A percentile compares a stretch with the other conserved stretches of the same genome.
Evolutionary conservation across 2,113 vertebrate genomes (phyloP).

Genomic region (Cacatua alba): DNA sequence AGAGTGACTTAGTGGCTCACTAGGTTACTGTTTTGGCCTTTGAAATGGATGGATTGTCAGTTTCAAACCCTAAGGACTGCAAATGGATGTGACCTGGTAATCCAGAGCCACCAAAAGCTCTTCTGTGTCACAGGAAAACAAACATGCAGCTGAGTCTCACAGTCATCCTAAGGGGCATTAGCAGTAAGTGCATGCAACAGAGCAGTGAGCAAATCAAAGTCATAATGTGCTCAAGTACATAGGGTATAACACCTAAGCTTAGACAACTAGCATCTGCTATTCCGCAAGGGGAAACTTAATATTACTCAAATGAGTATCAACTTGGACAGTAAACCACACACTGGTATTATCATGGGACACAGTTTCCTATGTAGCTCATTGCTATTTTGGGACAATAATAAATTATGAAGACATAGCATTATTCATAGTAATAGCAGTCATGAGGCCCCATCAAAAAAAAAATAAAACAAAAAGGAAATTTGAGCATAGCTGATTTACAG

Average conservation of each 20-base stretch:
- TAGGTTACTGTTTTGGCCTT: neutral
- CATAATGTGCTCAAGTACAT: neutral
- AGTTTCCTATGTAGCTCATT: neutral
- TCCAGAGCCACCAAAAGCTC: neutral
- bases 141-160: neutral
- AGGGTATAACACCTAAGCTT: neutral
- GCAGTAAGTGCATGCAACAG: neutral
- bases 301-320: neutral
- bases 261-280: neutral
- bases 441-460: neutral
- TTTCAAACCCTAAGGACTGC: neutral
- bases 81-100: neutral
- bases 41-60: neutral
- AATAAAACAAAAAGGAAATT: neutral
- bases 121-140: neutral
- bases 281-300: neutral
- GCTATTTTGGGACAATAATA: constrained; percentile 6
- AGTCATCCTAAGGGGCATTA: neutral
- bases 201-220: neutral
- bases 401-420: neutral
- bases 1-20: neutral
- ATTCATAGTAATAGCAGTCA: constrained; percentile 2
- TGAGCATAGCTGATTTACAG: neutral
- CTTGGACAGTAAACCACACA: neutral
- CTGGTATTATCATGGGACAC: neutral